Conservation (phyloP, 2,888 invertebrate genomes). For the Ectemnius cavifrons region DNA sequence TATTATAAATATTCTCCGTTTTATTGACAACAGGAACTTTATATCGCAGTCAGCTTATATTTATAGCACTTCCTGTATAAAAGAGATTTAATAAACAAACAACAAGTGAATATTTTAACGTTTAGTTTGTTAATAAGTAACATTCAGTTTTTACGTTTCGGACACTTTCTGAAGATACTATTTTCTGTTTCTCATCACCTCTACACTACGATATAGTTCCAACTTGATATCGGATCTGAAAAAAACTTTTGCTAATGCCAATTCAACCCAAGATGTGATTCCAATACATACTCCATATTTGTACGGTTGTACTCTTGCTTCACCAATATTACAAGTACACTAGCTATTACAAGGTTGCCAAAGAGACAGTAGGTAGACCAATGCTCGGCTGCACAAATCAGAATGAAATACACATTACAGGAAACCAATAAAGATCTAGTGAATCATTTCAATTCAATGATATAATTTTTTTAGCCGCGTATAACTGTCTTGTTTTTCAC, state of each 20-base stretch:
- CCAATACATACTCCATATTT: constrained; percentile 20
- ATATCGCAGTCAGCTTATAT: no score
- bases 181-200: not conserved
- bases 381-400: constrained; percentile 35
- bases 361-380: constrained; percentile 54
- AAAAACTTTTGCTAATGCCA: not conserved
- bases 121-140: no score
- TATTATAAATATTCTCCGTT: no score
- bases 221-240: constrained; percentile 1
- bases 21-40: no score
- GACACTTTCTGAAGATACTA: not conserved
- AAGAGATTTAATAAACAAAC: no score
- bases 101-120: no score
- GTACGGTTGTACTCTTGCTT: constrained; percentile 50
- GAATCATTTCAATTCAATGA: not conserved
- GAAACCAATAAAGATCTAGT: not conserved
- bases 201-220: constrained; percentile 2
- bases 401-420: not conserved
- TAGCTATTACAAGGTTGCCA: constrained; percentile 39
- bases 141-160: no score
- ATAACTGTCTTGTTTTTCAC: no score
- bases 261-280: not conserved
- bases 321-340: constrained; percentile 46
- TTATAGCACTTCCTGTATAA: no score
- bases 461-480: no score